A percentile compares a stretch with the other conserved stretches of the same genome.
Conservation (phyloP, 23 tunicate genomes). For the Trididemnum clinides region DNA sequence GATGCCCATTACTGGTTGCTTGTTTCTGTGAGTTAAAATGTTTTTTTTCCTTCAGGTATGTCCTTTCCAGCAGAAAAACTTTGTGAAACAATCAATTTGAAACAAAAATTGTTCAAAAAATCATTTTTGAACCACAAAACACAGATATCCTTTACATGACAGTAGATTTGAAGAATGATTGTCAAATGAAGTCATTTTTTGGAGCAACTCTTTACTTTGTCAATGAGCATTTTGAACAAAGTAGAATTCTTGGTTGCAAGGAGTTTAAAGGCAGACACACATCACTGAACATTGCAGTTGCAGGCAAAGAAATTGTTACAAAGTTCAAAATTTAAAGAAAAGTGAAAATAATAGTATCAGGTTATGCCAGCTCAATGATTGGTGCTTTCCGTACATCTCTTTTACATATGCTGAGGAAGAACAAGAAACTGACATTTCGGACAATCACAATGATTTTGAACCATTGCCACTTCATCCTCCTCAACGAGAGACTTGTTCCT, state of each 20-base stretch:
- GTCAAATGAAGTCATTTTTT: conserved; percentile 7
- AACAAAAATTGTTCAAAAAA: background rate
- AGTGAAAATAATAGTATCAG: conserved; percentile 5
- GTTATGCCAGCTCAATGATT: conserved; percentile 3
- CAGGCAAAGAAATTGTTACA: background rate
- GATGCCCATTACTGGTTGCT: too few relatives aligned
- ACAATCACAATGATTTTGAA: background rate
- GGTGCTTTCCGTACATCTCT: conserved; percentile 2
- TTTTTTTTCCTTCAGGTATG: too few relatives aligned
- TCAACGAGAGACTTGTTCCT: conserved; percentile 8
- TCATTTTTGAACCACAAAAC: background rate
- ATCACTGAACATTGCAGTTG: background rate
- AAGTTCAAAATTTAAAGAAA: background rate
- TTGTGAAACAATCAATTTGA: background rate
- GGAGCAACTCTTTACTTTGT: conserved; percentile 1
- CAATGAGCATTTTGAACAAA: background rate
- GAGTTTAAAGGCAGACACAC: conserved; percentile 11
- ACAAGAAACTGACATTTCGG: background rate
- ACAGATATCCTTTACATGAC: conserved; percentile 5
- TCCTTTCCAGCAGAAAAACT: background rate
- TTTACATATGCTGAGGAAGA: background rate
- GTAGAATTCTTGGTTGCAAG: conserved; percentile 11
- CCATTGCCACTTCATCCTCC: conserved; percentile 3
- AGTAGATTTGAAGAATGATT: background rate
- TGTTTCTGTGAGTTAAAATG: too few relatives aligned